Evolutionary conservation across 2,113 vertebrate genomes (phyloP).

Genomic region (Psilopogon haemacephalus): DNA sequence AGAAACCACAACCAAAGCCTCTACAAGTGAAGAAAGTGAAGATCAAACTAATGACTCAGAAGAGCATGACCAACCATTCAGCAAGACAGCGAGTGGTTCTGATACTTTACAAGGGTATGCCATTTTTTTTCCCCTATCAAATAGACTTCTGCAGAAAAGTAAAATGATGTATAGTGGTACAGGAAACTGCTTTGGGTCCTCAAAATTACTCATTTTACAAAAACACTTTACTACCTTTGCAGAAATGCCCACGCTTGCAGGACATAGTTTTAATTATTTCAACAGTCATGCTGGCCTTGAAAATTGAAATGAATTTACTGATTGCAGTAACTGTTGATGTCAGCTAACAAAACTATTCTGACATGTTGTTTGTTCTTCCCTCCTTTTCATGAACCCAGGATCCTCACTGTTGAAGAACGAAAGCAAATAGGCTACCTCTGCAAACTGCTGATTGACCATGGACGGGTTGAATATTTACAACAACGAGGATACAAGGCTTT

Average conservation of each 20-base stretch:
- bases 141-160: neutral
- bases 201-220: neutral
- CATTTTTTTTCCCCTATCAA: neutral
- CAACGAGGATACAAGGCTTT: conserved; percentile 77
- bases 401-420: conserved; percentile 80
- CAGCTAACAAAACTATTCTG: neutral
- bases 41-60: conserved; percentile 14
- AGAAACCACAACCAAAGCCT: conserved; percentile 32
- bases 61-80: conserved; percentile 73
- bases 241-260: neutral
- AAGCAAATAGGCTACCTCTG: conserved; percentile 85
- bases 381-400: conserved; percentile 67
- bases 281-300: neutral
- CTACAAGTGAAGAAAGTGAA: neutral
- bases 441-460: conserved; percentile 88
- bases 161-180: neutral
- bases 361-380: neutral
- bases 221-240: neutral
- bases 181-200: neutral
- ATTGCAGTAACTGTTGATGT: neutral
- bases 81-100: conserved; percentile 4
- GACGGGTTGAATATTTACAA: conserved; percentile 84
- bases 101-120: conserved; percentile 76
- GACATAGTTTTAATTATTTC: neutral
- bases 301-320: neutral